Evolutionary conservation across 2,113 vertebrate species (phyloP).

Genomic region (Pampusana beccarii): DNA sequence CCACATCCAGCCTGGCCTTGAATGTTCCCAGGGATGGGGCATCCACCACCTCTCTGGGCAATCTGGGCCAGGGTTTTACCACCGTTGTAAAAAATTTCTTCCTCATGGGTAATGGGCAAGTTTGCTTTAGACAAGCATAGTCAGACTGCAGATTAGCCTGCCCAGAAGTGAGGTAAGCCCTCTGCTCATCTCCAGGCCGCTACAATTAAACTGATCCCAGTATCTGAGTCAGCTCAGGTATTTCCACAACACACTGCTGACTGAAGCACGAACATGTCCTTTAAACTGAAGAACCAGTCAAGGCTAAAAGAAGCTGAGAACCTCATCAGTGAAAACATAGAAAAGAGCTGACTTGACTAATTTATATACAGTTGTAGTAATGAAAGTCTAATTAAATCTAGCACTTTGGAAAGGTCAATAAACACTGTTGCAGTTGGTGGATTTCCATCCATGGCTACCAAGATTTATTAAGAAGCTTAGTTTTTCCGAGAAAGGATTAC

Average conservation of each 20-base stretch:
- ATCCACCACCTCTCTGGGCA: no score
- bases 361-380: constrained; percentile 17
- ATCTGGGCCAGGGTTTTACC: no score
- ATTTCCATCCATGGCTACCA: constrained; percentile 35
- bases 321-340: background rate
- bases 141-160: background rate
- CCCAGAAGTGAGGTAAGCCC: background rate
- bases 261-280: background rate
- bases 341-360: constrained; percentile 33
- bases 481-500: constrained; percentile 63
- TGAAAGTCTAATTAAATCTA: constrained; percentile 53
- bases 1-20: no score
- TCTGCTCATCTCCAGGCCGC: background rate
- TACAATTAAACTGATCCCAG: background rate
- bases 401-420: constrained; percentile 46
- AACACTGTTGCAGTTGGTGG: constrained; percentile 27
- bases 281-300: background rate
- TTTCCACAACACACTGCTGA: background rate
- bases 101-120: background rate
- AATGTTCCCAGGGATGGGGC: no score
- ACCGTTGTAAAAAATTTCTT: no score
- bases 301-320: constrained; percentile 1
- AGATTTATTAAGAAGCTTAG: constrained; percentile 65
- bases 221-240: background rate
- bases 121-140: background rate